Conservation (phyloP, 2,888 invertebrate species). For the Eupithecia subumbrata region DNA sequence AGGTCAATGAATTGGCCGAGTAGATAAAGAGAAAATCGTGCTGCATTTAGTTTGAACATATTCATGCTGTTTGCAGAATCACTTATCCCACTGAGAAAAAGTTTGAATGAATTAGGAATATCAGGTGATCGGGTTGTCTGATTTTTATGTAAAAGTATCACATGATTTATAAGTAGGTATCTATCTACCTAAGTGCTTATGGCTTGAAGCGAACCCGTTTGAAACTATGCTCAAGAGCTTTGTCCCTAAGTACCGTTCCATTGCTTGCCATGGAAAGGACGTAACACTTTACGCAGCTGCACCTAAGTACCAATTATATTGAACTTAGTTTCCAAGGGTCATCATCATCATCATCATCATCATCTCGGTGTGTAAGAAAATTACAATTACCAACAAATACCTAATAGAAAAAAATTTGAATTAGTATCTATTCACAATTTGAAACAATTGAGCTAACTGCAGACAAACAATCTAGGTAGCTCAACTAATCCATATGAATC, state of each 20-base stretch:
- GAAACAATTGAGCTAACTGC: no score
- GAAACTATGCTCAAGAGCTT: not conserved
- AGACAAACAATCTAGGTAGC: no score
- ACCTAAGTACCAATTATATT: not conserved
- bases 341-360: not conserved
- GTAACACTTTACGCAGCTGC: not conserved
- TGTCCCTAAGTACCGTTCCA: constrained; percentile 2
- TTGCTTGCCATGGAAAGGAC: not conserved
- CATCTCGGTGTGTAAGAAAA: not conserved
- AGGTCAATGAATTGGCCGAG: constrained; percentile 51
- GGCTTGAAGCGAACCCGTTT: not conserved
- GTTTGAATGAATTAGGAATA: constrained; percentile 10
- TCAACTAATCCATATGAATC: no score
- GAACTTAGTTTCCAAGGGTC: not conserved
- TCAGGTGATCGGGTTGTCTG: not conserved
- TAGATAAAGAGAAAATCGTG: constrained; percentile 48
- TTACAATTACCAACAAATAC: no score
- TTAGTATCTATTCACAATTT: no score
- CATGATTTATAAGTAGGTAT: not conserved
- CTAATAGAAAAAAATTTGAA: no score
- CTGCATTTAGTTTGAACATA: constrained; percentile 24
- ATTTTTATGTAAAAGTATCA: not conserved
- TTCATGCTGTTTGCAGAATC: constrained; percentile 10
- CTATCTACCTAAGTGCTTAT: no score
- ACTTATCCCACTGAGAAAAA: not conserved